Base-by-base conservation (phyloP, 2,888 invertebrate genomes). In the Lathronympha strigana region DNA sequence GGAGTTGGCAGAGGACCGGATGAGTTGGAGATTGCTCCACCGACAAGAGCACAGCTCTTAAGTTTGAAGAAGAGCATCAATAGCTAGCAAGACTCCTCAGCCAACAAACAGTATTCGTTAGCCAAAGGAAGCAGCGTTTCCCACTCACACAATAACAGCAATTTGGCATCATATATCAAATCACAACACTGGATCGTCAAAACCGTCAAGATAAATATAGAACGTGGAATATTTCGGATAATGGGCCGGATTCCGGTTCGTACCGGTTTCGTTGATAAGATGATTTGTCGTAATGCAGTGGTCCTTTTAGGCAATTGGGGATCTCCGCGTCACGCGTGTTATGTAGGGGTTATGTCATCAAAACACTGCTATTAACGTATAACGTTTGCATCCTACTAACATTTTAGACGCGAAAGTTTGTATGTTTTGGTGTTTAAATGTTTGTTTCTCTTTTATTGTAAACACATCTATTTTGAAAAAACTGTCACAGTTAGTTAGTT, bases 251-350 rank as follows among this genome's bases (percentile, higher is more conserved):
- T 19, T 51, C 64, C 53, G n/a, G 61, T 38, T 61, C 11, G 17
- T 9, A 45, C 61, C 49, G 66, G 66, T 61, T 61, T 9, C n/a
- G 38, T 60, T 66, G 38, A 61, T 66, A 38, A 45, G 64, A 64
- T 64, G 64, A 64, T 64, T 63, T 60, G 64, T 49, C 23, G 53
- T 53, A 47, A 64, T 66, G 60, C 54, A 66, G 54, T 47, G 61
- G 60, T 38, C 8, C 63, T 66, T 66, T 66, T 66, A 21, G 61
- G 47, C 66, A 61, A 61, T 66, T 54, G 66, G 38, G 40, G 40
- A 50, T 45, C 23, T 45, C 33, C 33, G 49, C 21, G 6, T 43
- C 33, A 36, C 33, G 49, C 21, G 6, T 43, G 43, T 51, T 6
- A 45, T 49, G 47, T 38, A 63, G 17, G 36, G 23, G 38, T 61